Evolutionary conservation across 1,140 invertebrate species (phyloP), one percentile per base, ranked within the genome.

Genomic region (Latrodectus geometricus): DNA sequence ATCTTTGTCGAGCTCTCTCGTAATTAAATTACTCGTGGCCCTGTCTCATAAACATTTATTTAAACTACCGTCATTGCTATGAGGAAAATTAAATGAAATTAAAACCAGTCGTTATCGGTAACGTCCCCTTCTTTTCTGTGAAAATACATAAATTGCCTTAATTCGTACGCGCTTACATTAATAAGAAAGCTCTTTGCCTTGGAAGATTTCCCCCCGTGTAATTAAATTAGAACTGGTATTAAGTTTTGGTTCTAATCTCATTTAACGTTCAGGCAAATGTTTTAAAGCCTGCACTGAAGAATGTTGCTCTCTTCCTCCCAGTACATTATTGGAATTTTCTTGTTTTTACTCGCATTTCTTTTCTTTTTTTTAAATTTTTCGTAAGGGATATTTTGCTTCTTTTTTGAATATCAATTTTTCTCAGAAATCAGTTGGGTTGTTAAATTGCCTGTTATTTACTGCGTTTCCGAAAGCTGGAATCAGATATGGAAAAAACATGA

Each of bases 101-200:
- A 80, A 80, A 80, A 80, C 78, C 68, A 70, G 78, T 72, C 78
- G 68, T 72, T 80, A 80, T 80, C 78, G 68, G 70, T 12, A 52
- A 17, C 68, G 23, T 11, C n/a, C 80, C 35, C 52, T 82, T 81
- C 70, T 82, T 82, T 61, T 70, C 23, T 17, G 52, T 14, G 54
- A 82, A 82, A 82, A 82, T 82, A 82, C 80, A 82, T 74, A 74
- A 82, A 82, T 82, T 82, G 52, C 80, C 80, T 82, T 82, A 82
- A 82, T 82, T 82, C 70, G 69, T 20, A 61, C 23, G 80, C 70
- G 69, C 20, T 68, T 49, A 50, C 80, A 72, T 82, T 82, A 82
- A 82, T 82, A 82, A 82, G 68, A 49, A 68, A 14, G 66, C 70
- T 82, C 70, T 74, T 72, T 73, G 52, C 66, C 21, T 56, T 48